Conservation (phyloP, 2,113 vertebrate genomes). For the Gadus chalcogrammus region DNA sequence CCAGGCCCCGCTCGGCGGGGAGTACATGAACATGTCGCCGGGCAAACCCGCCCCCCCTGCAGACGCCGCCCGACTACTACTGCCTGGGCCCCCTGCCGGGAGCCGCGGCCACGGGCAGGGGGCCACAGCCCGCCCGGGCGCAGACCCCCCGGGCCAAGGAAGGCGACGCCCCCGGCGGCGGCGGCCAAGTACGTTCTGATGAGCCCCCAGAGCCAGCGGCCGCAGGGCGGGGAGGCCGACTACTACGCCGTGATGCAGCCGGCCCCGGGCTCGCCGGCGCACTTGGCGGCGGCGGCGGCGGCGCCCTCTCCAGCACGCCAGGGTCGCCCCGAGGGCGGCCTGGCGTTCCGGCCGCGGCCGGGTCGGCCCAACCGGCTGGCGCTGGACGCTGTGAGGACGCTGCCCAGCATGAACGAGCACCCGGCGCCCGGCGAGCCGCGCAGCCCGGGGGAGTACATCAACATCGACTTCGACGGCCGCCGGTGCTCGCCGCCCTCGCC, state of each 20-base stretch:
- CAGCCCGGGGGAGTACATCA: constrained; percentile 91
- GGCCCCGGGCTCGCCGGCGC: constrained; percentile 9
- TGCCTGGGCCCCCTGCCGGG: constrained; percentile 51
- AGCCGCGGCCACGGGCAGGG: constrained; percentile 62
- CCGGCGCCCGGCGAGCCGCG: constrained; percentile 81
- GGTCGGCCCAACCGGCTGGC: constrained; percentile 83
- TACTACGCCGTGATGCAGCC: constrained; percentile 65
- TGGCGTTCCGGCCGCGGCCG: constrained; percentile 70
- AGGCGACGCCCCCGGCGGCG: constrained; percentile 14
- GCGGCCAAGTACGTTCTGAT: constrained; percentile 89
- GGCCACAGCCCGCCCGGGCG: constrained; percentile 79
- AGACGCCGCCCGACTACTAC: constrained; percentile 67
- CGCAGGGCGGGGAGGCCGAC: constrained; percentile 67
- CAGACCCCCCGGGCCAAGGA: constrained; percentile 67
- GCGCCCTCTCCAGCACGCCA: constrained; percentile 73
- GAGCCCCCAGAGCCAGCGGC: constrained; percentile 80
- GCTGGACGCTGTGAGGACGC: constrained; percentile 79
- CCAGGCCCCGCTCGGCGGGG: constrained; percentile 59
- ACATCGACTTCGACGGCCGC: constrained; percentile 82
- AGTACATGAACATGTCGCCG: constrained; percentile 94
- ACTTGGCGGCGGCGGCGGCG: constrained; percentile 47
- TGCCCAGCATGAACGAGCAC: constrained; percentile 88
- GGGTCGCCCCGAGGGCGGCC: constrained; percentile 51
- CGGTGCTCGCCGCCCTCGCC: constrained; percentile 64
- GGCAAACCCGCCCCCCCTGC: constrained; percentile 69